Percentiles rank a stretch among this genome's conserved stretches.
Conservation (phyloP, 2,113 vertebrate species). For the Plecotus auritus region DNA sequence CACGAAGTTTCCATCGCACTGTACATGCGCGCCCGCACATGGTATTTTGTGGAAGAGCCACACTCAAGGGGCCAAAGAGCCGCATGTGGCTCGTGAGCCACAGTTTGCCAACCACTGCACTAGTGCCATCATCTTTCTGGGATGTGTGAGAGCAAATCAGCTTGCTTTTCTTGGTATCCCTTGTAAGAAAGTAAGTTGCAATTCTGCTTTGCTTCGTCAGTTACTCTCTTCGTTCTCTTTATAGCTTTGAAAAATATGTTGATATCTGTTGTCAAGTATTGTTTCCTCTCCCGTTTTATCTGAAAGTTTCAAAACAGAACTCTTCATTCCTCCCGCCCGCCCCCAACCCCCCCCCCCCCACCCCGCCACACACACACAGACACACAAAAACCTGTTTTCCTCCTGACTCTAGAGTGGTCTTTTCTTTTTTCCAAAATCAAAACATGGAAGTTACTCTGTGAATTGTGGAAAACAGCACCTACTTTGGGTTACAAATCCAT, state of each 20-base stretch:
- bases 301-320: slow-evolving; percentile 2
- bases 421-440: not conserved
- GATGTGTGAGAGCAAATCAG: not conserved
- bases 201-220: not conserved
- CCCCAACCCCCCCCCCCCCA: no score
- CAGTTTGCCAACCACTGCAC: no score
- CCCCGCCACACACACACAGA: no score
- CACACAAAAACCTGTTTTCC: not conserved
- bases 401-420: not conserved
- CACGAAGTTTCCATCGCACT: no score
- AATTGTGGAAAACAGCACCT: not conserved
- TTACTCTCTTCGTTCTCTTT: slow-evolving; percentile 8
- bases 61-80: no score
- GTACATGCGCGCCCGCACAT: no score
- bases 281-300: not conserved
- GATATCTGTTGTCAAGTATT: not conserved
- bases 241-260: not conserved
- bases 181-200: not conserved
- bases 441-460: not conserved
- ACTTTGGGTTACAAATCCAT: not conserved
- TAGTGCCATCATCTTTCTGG: not conserved
- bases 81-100: no score
- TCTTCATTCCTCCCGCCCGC: not conserved
- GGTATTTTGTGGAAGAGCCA: no score
- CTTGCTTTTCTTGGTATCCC: not conserved